Evolutionary conservation across 1,140 invertebrate species (phyloP).

Genomic region (Subanguina moxae): DNA sequence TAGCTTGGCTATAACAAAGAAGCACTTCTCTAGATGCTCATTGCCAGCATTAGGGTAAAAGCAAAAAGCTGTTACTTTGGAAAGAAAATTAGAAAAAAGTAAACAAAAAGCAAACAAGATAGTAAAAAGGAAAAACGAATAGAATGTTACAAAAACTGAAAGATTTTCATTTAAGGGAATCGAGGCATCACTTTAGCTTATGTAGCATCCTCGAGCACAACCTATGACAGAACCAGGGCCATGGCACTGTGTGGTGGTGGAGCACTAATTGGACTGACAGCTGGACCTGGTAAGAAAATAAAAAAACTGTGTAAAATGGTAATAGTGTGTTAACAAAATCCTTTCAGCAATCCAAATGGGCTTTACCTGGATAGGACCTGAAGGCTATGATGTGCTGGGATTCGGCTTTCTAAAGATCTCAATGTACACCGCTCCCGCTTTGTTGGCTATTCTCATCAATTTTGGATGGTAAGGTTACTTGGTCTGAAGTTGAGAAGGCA

Average conservation of each 20-base stretch:
- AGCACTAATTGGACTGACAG: slow-evolving; percentile 37
- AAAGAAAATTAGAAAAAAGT: no score
- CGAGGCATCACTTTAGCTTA: slow-evolving; percentile 38
- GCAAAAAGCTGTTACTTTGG: no score
- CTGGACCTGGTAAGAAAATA: slow-evolving; percentile 26
- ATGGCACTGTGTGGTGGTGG: slow-evolving; percentile 46
- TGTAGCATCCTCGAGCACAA: slow-evolving; percentile 27
- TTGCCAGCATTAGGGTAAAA: no score
- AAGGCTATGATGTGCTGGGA: slow-evolving; percentile 24
- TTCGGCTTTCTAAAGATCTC: slow-evolving; percentile 24
- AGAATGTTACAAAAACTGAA: no score
- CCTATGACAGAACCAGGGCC: slow-evolving; percentile 32
- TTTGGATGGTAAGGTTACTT: slow-evolving; percentile 15
- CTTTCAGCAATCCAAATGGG: slow-evolving; percentile 1
- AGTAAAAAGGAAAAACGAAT: no score
- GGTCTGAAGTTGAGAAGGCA: no score
- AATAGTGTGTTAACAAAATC: background rate
- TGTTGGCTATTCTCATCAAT: slow-evolving; percentile 40
- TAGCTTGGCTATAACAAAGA: no score
- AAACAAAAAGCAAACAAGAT: no score
- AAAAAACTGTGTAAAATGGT: background rate
- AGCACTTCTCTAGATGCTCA: no score
- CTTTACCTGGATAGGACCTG: slow-evolving; percentile 26
- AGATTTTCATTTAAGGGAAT: slow-evolving; percentile 24
- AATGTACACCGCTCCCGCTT: slow-evolving; percentile 44